Percentiles rank a stretch among this genome's conserved stretches.
Conservation (phyloP, 2,113 vertebrate genomes). For the Spilogale gracilis region DNA sequence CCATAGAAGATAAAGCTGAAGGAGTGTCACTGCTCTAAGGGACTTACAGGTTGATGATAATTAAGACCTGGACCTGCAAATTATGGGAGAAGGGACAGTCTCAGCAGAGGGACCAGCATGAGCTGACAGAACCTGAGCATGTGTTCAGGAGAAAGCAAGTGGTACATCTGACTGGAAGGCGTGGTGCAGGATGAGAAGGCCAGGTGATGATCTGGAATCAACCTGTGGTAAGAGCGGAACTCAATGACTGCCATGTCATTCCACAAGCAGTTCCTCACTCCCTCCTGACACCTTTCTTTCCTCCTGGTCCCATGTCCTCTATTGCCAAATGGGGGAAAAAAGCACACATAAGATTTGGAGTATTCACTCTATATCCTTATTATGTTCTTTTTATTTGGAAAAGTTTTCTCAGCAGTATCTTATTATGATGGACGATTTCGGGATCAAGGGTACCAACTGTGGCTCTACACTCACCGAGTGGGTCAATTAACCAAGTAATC, state of each 20-base stretch:
- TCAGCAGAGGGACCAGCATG: neutral
- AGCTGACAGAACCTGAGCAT: neutral
- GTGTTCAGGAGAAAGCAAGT: neutral
- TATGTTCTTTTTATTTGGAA: neutral
- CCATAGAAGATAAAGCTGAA: neutral
- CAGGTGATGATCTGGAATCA: neutral
- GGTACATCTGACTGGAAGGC: neutral
- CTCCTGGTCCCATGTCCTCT: neutral
- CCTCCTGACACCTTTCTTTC: neutral
- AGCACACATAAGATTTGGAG: neutral
- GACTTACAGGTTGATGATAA: neutral
- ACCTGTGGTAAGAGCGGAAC: neutral
- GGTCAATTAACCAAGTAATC: neutral
- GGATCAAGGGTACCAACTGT: neutral
- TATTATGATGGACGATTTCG: neutral
- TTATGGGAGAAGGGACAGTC: neutral
- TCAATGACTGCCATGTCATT: neutral
- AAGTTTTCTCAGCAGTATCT: neutral
- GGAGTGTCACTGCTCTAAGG: neutral
- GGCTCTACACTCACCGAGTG: neutral
- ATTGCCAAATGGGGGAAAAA: neutral
- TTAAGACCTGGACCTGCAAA: neutral
- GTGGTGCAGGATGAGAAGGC: neutral
- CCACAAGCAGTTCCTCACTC: neutral
- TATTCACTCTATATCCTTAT: neutral